These are phyloP conservation scores for Coptodon rendalli DNA, from an alignment of 2,113 vertebrate species.

Conservation along the genomic window DNA sequence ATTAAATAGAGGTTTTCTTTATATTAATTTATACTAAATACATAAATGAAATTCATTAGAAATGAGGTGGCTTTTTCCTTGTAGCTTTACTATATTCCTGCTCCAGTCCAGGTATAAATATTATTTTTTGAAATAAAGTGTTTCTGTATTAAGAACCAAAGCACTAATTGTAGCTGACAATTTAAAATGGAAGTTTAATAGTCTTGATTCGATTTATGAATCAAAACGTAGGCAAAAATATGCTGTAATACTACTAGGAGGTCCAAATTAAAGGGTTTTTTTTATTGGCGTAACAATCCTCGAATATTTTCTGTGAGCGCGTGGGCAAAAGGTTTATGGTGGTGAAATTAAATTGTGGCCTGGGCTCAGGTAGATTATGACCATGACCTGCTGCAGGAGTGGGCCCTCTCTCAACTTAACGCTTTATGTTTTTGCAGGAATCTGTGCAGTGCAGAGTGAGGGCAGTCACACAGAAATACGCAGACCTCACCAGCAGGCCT, in stretches of 20 bases:
- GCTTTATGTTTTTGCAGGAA: slow-evolving; percentile 35
- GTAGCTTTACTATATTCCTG: background rate
- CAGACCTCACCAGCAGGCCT: background rate
- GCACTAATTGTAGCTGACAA: background rate
- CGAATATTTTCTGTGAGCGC: background rate
- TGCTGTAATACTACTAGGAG: background rate
- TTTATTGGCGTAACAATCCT: background rate
- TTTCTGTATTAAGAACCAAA: background rate
- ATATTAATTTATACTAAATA: background rate
- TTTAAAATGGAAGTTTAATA: background rate
- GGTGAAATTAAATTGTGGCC: background rate
- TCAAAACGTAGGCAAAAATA: background rate
- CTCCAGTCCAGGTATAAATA: background rate
- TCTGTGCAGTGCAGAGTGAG: background rate
- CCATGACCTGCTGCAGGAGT: background rate
- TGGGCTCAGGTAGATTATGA: background rate
- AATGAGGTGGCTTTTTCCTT: background rate
- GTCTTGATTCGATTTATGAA: background rate
- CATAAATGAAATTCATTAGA: background rate
- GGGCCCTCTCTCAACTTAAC: background rate
- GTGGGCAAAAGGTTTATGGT: background rate
- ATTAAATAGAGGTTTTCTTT: background rate
- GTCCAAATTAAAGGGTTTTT: fast-evolving
- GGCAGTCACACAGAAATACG: background rate
- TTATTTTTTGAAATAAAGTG: background rate